Conservation (phyloP, 1,140 invertebrate genomes). For the Apis dorsata region DNA sequence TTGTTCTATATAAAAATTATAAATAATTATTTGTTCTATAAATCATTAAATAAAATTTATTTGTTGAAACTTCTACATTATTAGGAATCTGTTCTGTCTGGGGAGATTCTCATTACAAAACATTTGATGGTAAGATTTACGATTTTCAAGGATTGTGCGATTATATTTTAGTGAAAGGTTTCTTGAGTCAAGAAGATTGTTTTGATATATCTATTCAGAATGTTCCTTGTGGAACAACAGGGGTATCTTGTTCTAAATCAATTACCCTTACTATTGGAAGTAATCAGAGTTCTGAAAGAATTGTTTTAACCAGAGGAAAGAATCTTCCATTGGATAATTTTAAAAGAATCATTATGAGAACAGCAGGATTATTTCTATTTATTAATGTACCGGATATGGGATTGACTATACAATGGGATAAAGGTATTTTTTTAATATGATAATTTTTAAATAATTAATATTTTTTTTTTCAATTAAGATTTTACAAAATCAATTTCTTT, state of each 20-base stretch:
- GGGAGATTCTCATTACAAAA: constrained; percentile 93
- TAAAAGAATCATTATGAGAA: constrained; percentile 80
- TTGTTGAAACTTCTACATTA: constrained; percentile 52
- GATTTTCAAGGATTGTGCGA: constrained; percentile 94
- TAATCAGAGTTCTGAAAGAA: constrained; percentile 81
- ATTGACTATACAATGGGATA: constrained; percentile 92
- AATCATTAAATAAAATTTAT: neutral
- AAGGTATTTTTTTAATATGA: constrained; percentile 63
- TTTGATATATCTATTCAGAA: constrained; percentile 89
- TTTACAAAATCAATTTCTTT: too few species aligned
- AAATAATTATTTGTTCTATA: neutral
- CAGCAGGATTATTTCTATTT: constrained; percentile 88
- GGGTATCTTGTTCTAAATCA: constrained; percentile 93
- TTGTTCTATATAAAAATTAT: neutral
- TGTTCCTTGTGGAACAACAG: constrained; percentile 91
- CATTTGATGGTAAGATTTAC: constrained; percentile 90
- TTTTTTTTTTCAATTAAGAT: neutral
- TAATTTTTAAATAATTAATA: too few species aligned
- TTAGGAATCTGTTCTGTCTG: constrained; percentile 88
- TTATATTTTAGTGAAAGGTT: constrained; percentile 90
- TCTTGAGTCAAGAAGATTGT: constrained; percentile 81
- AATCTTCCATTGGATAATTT: constrained; percentile 62
- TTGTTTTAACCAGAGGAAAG: constrained; percentile 82
- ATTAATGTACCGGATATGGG: constrained; percentile 89
- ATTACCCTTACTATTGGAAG: constrained; percentile 84